Evolutionary conservation across 2,113 vertebrate species (phyloP).

Genomic region (Pan paniscus): DNA sequence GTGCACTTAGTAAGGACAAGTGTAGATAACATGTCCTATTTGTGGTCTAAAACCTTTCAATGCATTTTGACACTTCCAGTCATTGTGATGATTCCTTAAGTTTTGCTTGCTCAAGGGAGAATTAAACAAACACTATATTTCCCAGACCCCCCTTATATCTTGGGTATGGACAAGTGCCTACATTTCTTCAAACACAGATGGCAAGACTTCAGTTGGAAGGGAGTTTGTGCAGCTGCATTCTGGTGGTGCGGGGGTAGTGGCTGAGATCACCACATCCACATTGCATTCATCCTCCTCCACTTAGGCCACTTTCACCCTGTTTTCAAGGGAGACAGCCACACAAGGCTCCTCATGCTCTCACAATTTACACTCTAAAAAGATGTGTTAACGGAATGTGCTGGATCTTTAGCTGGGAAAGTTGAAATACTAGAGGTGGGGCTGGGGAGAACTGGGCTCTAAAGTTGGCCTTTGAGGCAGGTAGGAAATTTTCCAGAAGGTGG

Average conservation of each 20-base stretch:
- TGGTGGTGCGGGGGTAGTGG: not conserved
- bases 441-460: not conserved
- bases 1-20: not conserved
- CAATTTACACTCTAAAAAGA: not conserved
- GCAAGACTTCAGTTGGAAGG: not conserved
- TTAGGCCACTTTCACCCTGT: too few relatives aligned
- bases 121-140: not conserved
- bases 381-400: not conserved
- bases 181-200: not conserved
- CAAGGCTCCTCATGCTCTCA: not conserved
- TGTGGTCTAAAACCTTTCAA: not conserved
- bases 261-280: not conserved
- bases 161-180: not conserved
- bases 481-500: not conserved
- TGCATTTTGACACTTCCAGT: not conserved
- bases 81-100: not conserved
- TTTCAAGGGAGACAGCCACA: not conserved
- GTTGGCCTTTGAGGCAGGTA: not conserved
- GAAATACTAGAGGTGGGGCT: not conserved
- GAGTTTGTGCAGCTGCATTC: not conserved
- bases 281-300: not conserved
- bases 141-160: not conserved
- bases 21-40: not conserved
- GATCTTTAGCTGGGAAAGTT: not conserved
- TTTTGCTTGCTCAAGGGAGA: not conserved